Percentiles rank a stretch among this genome's conserved stretches.
These are phyloP conservation scores for Ceyx cyanopectus DNA, from an alignment of 2,113 vertebrate species.

Conservation along the genomic window DNA sequence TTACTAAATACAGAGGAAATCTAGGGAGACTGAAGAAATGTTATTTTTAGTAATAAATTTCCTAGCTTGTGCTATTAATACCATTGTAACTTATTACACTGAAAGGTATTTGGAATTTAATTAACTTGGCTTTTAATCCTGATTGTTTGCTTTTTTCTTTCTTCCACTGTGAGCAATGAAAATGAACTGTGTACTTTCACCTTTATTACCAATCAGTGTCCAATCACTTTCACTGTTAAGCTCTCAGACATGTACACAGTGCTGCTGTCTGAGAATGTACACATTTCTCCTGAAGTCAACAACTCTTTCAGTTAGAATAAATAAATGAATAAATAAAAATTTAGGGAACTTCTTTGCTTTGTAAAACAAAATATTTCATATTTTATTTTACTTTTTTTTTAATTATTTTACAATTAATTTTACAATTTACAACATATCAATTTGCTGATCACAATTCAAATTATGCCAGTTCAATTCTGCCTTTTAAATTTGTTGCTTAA, in stretches of 20 bases:
- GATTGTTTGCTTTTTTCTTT: slow-evolving; percentile 33
- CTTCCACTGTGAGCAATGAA: not conserved
- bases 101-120: slow-evolving; percentile 46
- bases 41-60: slow-evolving; percentile 58
- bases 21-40: not conserved
- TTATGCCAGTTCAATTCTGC: not conserved
- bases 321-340: not conserved
- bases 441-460: not conserved
- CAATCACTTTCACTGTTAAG: slow-evolving; percentile 19
- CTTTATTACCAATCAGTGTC: slow-evolving; percentile 22
- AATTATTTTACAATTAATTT: too few relatives aligned
- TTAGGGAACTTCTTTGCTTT: not conserved
- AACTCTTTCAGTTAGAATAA: not conserved
- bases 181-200: slow-evolving; percentile 17
- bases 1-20: slow-evolving; percentile 7
- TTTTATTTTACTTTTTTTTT: too few relatives aligned
- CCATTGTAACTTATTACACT: slow-evolving; percentile 13
- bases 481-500: not conserved
- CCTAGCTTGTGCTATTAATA: slow-evolving; percentile 19
- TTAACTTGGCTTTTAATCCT: slow-evolving; percentile 56
- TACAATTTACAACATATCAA: too few relatives aligned
- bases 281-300: not conserved
- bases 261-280: not conserved
- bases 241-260: not conserved
- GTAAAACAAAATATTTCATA: not conserved